phyloP scores from a whole-genome alignment of 2,797 vertebrate genomes.

The Knipowitschia caucasica region DNA sequence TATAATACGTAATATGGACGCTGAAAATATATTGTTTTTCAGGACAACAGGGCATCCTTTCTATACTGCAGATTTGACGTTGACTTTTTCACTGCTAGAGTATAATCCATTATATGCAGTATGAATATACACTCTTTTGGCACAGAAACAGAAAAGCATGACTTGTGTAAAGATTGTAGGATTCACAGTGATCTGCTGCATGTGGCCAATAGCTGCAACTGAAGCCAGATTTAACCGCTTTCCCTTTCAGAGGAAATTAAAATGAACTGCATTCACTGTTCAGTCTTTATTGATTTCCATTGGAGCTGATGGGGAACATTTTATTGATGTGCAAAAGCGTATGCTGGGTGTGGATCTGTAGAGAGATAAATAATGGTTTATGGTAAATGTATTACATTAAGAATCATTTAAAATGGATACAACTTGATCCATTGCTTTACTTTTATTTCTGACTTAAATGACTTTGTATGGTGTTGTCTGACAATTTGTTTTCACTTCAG shows the following conservation, averaged over 20 bases:
- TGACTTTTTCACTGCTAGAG: background rate
- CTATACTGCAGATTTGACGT: background rate
- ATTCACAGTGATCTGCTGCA: conserved; percentile 20
- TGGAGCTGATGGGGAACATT: background rate
- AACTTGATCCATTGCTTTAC: background rate
- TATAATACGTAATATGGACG: no score
- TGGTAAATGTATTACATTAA: background rate
- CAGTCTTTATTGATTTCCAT: conserved; percentile 3
- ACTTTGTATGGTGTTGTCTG: no score
- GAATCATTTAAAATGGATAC: background rate
- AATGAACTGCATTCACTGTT: background rate
- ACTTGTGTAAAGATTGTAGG: background rate
- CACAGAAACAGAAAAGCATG: conserved; percentile 18
- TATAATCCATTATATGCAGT: background rate
- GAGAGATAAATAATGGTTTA: conserved; percentile 4
- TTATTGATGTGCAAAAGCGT: conserved; percentile 4
- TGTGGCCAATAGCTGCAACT: conserved; percentile 10
- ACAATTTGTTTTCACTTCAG: background rate
- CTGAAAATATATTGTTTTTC: background rate
- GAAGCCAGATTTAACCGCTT: conserved; percentile 4
- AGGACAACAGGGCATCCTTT: background rate
- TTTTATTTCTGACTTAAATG: background rate
- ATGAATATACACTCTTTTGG: background rate
- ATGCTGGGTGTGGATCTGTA: conserved; percentile 6
- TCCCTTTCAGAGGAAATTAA: conserved; percentile 3